These are phyloP conservation scores for Listronotus oregonensis DNA, from an alignment of 1,140 invertebrate genomes.

Conservation along the genomic window DNA sequence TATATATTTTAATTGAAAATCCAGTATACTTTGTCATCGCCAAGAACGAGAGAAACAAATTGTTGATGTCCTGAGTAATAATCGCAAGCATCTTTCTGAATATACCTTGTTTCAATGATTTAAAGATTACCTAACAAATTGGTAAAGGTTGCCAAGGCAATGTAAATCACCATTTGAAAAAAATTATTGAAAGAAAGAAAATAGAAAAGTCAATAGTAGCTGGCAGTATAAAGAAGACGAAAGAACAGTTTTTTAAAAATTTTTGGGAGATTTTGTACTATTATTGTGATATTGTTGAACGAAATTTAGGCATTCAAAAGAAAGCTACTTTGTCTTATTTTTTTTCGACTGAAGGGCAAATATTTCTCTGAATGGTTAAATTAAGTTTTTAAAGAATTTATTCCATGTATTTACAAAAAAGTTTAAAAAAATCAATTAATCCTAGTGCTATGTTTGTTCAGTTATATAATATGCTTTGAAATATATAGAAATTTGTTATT, in stretches of 20 bases:
- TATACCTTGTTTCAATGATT: conserved; percentile 80
- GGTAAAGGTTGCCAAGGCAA: conserved; percentile 78
- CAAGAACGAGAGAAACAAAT: conserved; percentile 86
- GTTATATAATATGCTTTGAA: too few relatives aligned
- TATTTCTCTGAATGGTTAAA: too few relatives aligned
- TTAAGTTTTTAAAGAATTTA: too few relatives aligned
- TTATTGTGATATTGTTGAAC: neutral
- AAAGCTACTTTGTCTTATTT: too few relatives aligned
- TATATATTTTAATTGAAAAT: conserved; percentile 71
- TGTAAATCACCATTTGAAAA: conserved; percentile 80
- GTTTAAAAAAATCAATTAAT: too few relatives aligned
- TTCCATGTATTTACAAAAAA: too few relatives aligned
- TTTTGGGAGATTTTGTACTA: neutral
- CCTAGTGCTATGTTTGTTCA: too few relatives aligned
- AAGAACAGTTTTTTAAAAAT: neutral
- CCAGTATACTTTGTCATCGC: conserved; percentile 85
- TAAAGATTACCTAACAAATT: conserved; percentile 78
- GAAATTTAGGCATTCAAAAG: too few relatives aligned
- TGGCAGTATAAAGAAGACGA: conserved; percentile 51
- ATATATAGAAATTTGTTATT: too few relatives aligned
- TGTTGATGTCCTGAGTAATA: conserved; percentile 67
- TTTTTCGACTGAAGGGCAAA: too few relatives aligned
- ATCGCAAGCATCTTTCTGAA: conserved; percentile 61
- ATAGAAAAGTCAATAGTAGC: conserved; percentile 52
- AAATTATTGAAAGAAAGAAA: conserved; percentile 84